Evolutionary conservation across 2,113 vertebrate species (phyloP), one percentile per base, ranked within the genome.

Genomic region (Acanthisitta chloris): DNA sequence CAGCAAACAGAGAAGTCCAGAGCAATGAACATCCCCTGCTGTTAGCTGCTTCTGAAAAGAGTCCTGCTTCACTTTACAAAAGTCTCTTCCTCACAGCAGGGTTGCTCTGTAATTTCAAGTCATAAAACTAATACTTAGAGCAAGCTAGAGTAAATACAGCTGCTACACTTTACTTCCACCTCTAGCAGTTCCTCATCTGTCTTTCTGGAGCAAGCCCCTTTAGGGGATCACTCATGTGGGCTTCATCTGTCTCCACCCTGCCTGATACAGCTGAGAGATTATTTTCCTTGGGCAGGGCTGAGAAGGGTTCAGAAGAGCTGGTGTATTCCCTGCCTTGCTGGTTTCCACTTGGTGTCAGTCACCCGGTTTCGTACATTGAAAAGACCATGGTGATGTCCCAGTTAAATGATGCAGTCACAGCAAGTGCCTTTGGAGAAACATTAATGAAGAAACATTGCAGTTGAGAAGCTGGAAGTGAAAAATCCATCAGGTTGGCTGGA

Each of bases 101-200:
- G 36, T 49, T 57, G 69, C 51, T 45, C n/a, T 88, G 48, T 73
- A 96, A 95, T 90, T 96, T 94, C 43, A 69, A 91, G 87, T 52
- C 58, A 84, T 78, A 91, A 95, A 91, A 94, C 87, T 90, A 87
- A 90, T 55, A 69, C 34, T 1, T 5, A 86, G 51, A 90, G 72
- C 52, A 80, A 78, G 12, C 67, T 70, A 66, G 54, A 89, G 52
- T 65, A 93, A 94, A 92, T 87, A 92, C 74, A 95, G 85, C 81
- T 83, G 76, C 38, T 1, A 0, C 14, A n/a, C 17, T 83, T 79
- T 34, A 21, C 33, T 45, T 18, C 11, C 12, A 59, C 24, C 16
- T 20, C 13, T 15, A 59, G 19, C 11, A 2, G 0, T 14, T 71
- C 14, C 26, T 29, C 2, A 0, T 29, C 61, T 79, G 38, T 18